Percentiles rank a stretch among this genome's conserved stretches.
Evolutionary conservation across 2,113 vertebrate genomes (phyloP).

Genomic region (Spheniscus mendiculus): DNA sequence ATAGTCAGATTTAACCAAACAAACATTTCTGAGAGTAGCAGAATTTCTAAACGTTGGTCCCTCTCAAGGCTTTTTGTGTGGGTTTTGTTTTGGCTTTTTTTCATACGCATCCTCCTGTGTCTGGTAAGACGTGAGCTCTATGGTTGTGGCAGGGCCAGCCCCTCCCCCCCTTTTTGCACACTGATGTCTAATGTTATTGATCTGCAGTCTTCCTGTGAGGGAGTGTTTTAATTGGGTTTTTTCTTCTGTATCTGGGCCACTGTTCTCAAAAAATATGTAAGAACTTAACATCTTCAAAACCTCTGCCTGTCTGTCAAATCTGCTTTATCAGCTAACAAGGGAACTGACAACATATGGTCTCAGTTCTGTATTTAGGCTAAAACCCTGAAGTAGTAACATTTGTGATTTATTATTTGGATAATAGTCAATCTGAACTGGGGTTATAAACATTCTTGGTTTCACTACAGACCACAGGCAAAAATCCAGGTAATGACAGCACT

Average conservation of each 20-base stretch:
- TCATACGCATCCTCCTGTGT: background rate
- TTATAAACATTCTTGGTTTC: background rate
- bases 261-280: background rate
- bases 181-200: background rate
- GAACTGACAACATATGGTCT: background rate
- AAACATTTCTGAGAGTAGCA: background rate
- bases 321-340: background rate
- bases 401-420: background rate
- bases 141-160: background rate
- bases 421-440: background rate
- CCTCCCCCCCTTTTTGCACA: background rate
- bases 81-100: background rate
- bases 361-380: background rate
- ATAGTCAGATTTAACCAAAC: background rate
- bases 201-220: background rate
- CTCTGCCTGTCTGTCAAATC: background rate
- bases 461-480: background rate
- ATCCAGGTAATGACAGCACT: background rate
- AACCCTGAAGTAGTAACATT: background rate
- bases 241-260: background rate
- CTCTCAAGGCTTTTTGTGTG: background rate
- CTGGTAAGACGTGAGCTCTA: rapidly evolving
- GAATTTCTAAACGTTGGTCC: background rate
- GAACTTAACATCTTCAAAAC: background rate
- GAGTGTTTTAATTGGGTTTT: background rate